phyloP scores from a whole-genome alignment of 1,140 invertebrate genomes.

The Drosophila nigromelanica region DNA sequence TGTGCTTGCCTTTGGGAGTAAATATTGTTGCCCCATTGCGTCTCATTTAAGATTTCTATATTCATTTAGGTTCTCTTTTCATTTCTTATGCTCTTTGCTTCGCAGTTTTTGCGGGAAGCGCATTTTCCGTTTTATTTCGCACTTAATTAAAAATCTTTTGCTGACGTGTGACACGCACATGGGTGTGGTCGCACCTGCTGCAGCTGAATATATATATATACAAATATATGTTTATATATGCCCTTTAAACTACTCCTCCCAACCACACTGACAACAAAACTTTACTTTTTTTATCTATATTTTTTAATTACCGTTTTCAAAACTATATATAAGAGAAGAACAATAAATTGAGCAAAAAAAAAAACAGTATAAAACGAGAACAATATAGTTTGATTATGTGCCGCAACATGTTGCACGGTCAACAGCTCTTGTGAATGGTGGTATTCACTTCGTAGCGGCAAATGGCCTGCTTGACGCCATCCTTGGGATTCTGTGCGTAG shows the following conservation, averaged over 20 bases:
- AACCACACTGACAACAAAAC: slow-evolving; percentile 14
- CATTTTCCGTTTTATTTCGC: slow-evolving; percentile 55
- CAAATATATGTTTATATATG: too few relatives aligned
- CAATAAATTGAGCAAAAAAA: too few relatives aligned
- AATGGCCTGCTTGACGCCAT: slow-evolving; percentile 40
- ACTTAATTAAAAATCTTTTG: slow-evolving; percentile 69
- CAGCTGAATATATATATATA: neutral
- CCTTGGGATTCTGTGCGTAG: slow-evolving; percentile 48
- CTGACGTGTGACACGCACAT: slow-evolving; percentile 69
- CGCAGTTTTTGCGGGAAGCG: neutral
- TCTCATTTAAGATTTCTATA: slow-evolving; percentile 11
- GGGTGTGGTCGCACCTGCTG: slow-evolving; percentile 6
- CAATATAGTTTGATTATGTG: neutral
- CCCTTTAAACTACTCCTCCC: neutral
- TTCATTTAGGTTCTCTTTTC: neutral
- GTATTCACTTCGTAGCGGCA: slow-evolving; percentile 72
- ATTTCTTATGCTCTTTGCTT: slow-evolving; percentile 23
- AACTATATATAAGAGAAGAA: slow-evolving; percentile 28
- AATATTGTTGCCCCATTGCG: neutral
- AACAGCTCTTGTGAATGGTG: slow-evolving; percentile 70
- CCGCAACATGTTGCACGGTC: neutral
- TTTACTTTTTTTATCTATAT: slow-evolving; percentile 24
- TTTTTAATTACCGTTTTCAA: slow-evolving; percentile 34
- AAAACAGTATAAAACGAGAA: slow-evolving; percentile 1
- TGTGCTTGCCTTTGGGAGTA: neutral